Base-by-base conservation (phyloP, 2,113 vertebrate genomes). In the Arizona elegans region DNA sequence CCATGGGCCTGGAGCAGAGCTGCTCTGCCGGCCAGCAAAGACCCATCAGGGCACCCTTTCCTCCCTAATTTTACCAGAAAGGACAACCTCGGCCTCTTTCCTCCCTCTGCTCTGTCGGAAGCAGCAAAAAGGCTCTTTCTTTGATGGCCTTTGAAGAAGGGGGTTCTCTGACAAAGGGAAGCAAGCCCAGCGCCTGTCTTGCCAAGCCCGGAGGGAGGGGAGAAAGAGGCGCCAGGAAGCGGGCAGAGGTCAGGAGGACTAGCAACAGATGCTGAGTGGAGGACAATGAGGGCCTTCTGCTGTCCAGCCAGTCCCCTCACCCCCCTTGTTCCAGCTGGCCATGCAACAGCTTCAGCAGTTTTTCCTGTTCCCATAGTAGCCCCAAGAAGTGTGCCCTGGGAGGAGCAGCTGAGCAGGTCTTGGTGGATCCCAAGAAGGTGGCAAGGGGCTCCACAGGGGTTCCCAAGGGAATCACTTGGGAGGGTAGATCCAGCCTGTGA, bases 221-320 rank as follows among this genome's bases (percentile, higher is more conserved):
- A n/a, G 50, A 7, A 65, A 62, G 29, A 62, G 47, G 91, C 33
- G n/a, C 62, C 87, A 47, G 26, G 62, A 92, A 89, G 92, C 2
- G 65, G 75, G 88, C n/a, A 47, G 53, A 29, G 81, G 81, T 47
- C 54, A 43, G 13, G 8, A 2, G 54, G 26, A 38, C 19, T 13
- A 2, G 29, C 15, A 13, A 2, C 29, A 65, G 86, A 19, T 7
- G 10, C 70, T 24, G 52, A 47, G 26, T 47, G 87, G 33, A 43
- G 90, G 65, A 86, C 92, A 92, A 92, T 86, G 26, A 1, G 19
- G 3, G 54, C 65, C 92, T 92, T 90, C 87, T 86, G 65, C 54
- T 1, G 26, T 10, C 11, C 15, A 11, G 33, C 29, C 2, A 11
- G 5, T 8, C 3, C 38, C 24, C 53, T 4, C 13, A 1, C 7